Evolutionary conservation across 2,888 invertebrate genomes (phyloP).

Genomic region (Eumacrocentrus americanus): DNA sequence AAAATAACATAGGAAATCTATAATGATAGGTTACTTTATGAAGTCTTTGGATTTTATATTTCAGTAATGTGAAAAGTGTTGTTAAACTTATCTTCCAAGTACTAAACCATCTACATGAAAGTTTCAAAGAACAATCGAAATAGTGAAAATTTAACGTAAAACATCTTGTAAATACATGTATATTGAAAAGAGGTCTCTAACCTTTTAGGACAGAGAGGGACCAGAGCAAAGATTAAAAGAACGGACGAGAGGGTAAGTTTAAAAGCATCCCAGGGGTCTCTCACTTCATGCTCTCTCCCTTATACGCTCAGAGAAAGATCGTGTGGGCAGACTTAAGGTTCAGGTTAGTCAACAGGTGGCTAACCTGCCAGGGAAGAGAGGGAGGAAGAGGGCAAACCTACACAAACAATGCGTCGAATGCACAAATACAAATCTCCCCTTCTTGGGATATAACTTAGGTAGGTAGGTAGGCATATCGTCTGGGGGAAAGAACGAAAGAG

Average conservation of each 20-base stretch:
- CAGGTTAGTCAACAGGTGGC: conserved; percentile 62
- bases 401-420: conserved; percentile 59
- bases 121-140: no score
- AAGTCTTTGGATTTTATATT: no score
- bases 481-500: conserved; percentile 25
- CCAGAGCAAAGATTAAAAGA: conserved; percentile 4
- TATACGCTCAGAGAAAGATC: conserved; percentile 21
- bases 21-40: no score
- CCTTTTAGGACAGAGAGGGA: conserved; percentile 38
- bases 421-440: conserved; percentile 59
- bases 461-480: conserved; percentile 34
- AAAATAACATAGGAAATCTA: no score
- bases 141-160: no score
- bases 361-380: conserved; percentile 54
- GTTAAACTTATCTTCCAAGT: no score
- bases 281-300: conserved; percentile 8
- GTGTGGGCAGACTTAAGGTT: conserved; percentile 54
- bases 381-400: conserved; percentile 41
- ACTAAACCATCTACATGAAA: no score
- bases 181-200: conserved; percentile 47
- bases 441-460: conserved; percentile 48
- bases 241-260: conserved; percentile 43
- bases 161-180: background rate
- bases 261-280: conserved; percentile 48
- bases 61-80: no score